Evolutionary conservation across 2,113 vertebrate species (phyloP).

Genomic region (Trinectes maculatus): DNA sequence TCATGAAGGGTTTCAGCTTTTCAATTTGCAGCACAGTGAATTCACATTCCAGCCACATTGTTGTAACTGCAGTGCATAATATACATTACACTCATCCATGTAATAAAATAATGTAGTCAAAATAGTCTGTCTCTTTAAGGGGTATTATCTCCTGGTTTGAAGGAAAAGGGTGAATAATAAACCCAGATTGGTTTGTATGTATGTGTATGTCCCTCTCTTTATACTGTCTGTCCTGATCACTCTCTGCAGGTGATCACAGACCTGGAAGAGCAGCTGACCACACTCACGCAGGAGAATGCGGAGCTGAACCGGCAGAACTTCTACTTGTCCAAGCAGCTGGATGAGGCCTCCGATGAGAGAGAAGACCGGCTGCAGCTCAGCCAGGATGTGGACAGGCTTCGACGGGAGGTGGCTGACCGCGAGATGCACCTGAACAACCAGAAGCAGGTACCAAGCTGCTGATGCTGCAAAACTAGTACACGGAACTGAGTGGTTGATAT

Average conservation of each 20-base stretch:
- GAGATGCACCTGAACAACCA: slow-evolving; percentile 99
- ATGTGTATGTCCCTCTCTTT: not conserved
- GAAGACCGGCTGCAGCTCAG: slow-evolving; percentile 93
- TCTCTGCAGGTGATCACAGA: slow-evolving; percentile 92
- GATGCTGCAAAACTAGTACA: not conserved
- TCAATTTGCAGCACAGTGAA: too few relatives aligned
- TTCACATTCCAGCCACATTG: too few relatives aligned
- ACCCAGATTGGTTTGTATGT: not conserved
- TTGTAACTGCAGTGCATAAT: too few relatives aligned
- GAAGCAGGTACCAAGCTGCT: slow-evolving; percentile 84
- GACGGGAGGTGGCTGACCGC: slow-evolving; percentile 94
- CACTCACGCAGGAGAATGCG: slow-evolving; percentile 93
- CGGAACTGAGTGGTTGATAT: not conserved
- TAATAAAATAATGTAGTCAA: too few relatives aligned
- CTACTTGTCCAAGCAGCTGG: slow-evolving; percentile 96
- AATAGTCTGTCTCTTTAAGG: too few relatives aligned
- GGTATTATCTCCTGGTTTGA: too few relatives aligned
- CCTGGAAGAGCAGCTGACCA: slow-evolving; percentile 95
- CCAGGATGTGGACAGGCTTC: slow-evolving; percentile 94
- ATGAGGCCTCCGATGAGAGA: slow-evolving; percentile 90
- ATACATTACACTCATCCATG: too few relatives aligned
- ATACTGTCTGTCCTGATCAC: not conserved
- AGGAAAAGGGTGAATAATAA: too few relatives aligned
- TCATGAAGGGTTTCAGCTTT: too few relatives aligned
- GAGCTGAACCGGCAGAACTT: slow-evolving; percentile 99